Evolutionary conservation across 2,113 vertebrate genomes (phyloP).

Genomic region (Triplophysa tibetana): DNA sequence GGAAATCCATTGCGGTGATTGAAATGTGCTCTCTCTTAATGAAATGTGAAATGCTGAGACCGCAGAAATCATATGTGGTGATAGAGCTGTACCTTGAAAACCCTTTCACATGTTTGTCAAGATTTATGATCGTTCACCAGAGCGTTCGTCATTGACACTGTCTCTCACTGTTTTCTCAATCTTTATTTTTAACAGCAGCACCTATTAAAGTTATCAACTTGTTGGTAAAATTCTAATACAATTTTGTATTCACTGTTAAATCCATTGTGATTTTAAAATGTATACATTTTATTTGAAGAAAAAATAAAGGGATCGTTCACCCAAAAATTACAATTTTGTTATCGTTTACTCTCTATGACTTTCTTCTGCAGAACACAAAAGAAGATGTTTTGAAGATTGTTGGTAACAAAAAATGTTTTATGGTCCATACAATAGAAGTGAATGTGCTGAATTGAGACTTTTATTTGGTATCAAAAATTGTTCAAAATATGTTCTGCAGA

Average conservation of each 20-base stretch:
- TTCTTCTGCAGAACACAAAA: too few relatives aligned
- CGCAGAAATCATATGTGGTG: slow-evolving; percentile 64
- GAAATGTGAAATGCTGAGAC: slow-evolving; percentile 64
- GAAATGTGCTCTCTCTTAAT: slow-evolving; percentile 29
- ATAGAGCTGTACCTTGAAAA: slow-evolving; percentile 51
- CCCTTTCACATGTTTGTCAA: slow-evolving; percentile 25
- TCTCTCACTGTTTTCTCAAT: not conserved
- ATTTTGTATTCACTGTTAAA: slow-evolving; percentile 22
- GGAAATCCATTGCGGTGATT: slow-evolving; percentile 34
- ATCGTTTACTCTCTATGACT: too few relatives aligned
- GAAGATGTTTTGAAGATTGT: too few relatives aligned
- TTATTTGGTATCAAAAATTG: too few relatives aligned
- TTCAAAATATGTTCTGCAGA: too few relatives aligned
- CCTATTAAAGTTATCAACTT: not conserved
- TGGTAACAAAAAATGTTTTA: too few relatives aligned
- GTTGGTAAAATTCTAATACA: not conserved
- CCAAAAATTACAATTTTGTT: too few relatives aligned
- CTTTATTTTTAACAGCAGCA: not conserved
- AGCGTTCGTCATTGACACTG: not conserved
- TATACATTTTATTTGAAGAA: not conserved
- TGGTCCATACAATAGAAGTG: too few relatives aligned
- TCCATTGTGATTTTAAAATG: not conserved
- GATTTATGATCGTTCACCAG: slow-evolving; percentile 37
- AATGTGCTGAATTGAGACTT: too few relatives aligned
- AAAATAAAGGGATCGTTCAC: too few relatives aligned